Conservation (phyloP, 2,888 invertebrate species). For the Metopia argyrocephala region DNA sequence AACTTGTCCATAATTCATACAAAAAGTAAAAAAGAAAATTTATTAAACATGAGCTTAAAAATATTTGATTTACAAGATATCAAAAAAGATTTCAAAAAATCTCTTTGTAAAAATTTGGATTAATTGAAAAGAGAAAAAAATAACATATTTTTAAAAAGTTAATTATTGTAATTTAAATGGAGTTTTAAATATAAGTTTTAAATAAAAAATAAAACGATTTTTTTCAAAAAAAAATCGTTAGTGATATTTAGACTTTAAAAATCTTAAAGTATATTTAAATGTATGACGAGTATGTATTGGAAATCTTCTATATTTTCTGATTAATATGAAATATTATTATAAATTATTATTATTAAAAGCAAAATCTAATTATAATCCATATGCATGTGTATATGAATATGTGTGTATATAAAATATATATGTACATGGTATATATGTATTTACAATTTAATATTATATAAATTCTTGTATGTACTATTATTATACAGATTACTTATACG, state of each 20-base stretch:
- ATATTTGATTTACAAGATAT: constrained; percentile 14
- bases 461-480: no score
- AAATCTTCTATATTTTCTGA: constrained; percentile 20
- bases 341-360: constrained; percentile 31
- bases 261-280: neutral
- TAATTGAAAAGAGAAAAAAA: constrained; percentile 26
- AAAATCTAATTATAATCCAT: constrained; percentile 41
- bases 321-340: constrained; percentile 33
- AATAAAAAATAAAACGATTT: constrained; percentile 71
- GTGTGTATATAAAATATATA: no score
- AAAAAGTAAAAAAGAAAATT: neutral
- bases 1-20: constrained; percentile 11
- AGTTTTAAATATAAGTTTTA: constrained; percentile 67
- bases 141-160: constrained; percentile 55
- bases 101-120: constrained; percentile 19
- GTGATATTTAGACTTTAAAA: constrained; percentile 76
- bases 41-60: constrained; percentile 46
- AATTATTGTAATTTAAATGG: constrained; percentile 38
- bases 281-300: constrained; percentile 37
- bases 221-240: constrained; percentile 76
- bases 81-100: neutral
- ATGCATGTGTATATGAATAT: neutral
- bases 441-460: neutral
- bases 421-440: neutral
- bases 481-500: no score